phyloP scores from a whole-genome alignment of 2,113 vertebrate species.

The Brachyistius frenatus region DNA sequence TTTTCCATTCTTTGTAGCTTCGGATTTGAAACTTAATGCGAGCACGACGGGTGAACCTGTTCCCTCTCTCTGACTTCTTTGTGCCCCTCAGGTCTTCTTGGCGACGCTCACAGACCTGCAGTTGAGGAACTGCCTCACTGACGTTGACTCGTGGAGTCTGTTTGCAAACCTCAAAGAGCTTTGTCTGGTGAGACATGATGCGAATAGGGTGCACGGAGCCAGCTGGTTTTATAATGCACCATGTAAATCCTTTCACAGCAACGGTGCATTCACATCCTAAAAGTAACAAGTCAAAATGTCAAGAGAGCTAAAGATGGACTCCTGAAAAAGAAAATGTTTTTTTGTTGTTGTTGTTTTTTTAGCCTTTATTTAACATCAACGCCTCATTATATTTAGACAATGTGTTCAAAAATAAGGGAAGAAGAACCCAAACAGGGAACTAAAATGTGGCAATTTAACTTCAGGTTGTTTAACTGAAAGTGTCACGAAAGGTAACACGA shows the following conservation, averaged over 20 bases:
- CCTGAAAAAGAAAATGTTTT: no score
- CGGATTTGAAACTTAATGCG: slow-evolving; percentile 54
- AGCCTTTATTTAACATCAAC: no score
- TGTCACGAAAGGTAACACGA: no score
- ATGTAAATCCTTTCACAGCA: slow-evolving; percentile 19
- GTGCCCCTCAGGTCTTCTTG: slow-evolving; percentile 88
- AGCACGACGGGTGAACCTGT: slow-evolving; percentile 12
- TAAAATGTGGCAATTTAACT: background rate
- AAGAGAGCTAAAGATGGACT: background rate
- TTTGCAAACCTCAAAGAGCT: slow-evolving; percentile 92
- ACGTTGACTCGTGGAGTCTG: slow-evolving; percentile 89
- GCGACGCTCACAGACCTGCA: slow-evolving; percentile 88
- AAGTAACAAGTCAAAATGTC: background rate
- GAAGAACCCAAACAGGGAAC: no score
- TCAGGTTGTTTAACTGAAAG: no score
- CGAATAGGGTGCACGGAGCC: slow-evolving; percentile 5
- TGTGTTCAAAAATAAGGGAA: no score
- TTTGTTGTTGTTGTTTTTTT: no score
- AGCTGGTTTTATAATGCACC: background rate
- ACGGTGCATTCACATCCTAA: background rate
- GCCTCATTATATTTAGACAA: no score
- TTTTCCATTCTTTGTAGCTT: slow-evolving; percentile 6
- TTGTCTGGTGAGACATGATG: slow-evolving; percentile 86
- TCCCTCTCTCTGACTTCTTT: slow-evolving; percentile 41
- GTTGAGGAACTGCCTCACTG: slow-evolving; percentile 85